Conservation (phyloP, 2,888 invertebrate genomes). For the Eupithecia vulgata region DNA sequence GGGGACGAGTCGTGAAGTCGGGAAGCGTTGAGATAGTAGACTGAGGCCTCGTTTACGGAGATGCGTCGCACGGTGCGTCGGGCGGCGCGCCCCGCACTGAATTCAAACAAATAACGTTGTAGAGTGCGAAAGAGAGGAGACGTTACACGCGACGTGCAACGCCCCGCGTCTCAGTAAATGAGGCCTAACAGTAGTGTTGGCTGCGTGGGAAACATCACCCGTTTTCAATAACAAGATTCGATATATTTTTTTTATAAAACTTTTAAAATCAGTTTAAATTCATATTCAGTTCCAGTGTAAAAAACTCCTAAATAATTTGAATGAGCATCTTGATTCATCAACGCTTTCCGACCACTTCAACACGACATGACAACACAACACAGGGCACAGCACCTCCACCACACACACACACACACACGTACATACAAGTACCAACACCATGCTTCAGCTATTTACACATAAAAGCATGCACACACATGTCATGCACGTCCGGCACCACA, state of each 20-base stretch:
- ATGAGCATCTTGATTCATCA: not conserved
- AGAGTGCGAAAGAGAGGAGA: too few relatives aligned
- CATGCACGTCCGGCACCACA: not conserved
- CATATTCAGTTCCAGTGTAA: too few relatives aligned
- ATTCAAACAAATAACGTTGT: too few relatives aligned
- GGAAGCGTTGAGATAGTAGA: constrained; percentile 1
- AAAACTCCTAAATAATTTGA: too few relatives aligned
- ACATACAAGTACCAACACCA: constrained; percentile 2
- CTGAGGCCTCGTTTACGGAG: too few relatives aligned
- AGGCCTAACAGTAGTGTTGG: not conserved
- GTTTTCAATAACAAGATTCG: not conserved
- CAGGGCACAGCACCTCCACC: not conserved
- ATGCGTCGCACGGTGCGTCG: too few relatives aligned
- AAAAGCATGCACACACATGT: constrained; percentile 5
- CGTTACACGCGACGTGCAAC: too few relatives aligned
- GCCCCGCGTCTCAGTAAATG: too few relatives aligned
- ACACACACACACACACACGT: not conserved
- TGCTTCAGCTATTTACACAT: constrained; percentile 9
- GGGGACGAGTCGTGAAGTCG: not conserved
- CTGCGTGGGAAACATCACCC: not conserved
- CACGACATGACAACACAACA: not conserved
- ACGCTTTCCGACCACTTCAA: constrained; percentile 1
- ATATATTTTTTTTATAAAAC: not conserved
- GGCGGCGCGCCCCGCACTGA: too few relatives aligned
- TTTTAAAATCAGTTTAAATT: too few relatives aligned